A percentile compares a stretch with the other conserved stretches of the same genome.
phyloP scores from a whole-genome alignment of 2,888 invertebrate genomes.

The Blera fallax region DNA sequence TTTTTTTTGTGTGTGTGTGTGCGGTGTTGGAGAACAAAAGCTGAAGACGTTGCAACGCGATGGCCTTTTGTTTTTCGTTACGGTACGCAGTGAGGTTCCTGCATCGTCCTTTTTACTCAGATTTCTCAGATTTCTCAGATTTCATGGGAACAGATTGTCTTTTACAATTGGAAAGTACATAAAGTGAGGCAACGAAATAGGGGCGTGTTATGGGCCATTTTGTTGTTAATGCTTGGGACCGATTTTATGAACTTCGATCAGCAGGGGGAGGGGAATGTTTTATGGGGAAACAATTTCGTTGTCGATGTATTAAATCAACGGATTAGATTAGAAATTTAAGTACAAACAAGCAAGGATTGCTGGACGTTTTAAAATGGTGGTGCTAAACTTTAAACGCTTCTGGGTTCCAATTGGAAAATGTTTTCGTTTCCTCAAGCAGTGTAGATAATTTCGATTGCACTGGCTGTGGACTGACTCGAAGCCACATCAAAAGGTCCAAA shows the following conservation, averaged over 20 bases:
- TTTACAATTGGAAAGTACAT: conserved; percentile 38
- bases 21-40: conserved; percentile 40
- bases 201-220: conserved; percentile 40
- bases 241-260: conserved; percentile 17
- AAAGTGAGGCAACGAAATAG: conserved; percentile 27
- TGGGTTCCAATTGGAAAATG: too few species aligned
- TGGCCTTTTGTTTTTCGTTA: conserved; percentile 52
- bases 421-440: too few species aligned
- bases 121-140: conserved; percentile 58
- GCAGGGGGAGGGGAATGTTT: not conserved
- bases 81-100: conserved; percentile 6
- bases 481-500: too few species aligned
- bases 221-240: not conserved
- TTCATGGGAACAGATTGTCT: conserved; percentile 67
- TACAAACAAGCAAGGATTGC: too few species aligned
- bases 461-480: too few species aligned
- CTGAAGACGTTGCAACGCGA: conserved; percentile 37
- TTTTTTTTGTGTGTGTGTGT: not conserved
- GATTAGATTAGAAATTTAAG: too few species aligned
- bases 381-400: too few species aligned
- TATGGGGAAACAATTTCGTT: not conserved
- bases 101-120: conserved; percentile 22
- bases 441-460: too few species aligned
- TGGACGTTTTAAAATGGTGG: too few species aligned
- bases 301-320: too few species aligned